These are phyloP conservation scores for Drosophila pachea DNA, from an alignment of 1,140 invertebrate species.

Conservation along the genomic window DNA sequence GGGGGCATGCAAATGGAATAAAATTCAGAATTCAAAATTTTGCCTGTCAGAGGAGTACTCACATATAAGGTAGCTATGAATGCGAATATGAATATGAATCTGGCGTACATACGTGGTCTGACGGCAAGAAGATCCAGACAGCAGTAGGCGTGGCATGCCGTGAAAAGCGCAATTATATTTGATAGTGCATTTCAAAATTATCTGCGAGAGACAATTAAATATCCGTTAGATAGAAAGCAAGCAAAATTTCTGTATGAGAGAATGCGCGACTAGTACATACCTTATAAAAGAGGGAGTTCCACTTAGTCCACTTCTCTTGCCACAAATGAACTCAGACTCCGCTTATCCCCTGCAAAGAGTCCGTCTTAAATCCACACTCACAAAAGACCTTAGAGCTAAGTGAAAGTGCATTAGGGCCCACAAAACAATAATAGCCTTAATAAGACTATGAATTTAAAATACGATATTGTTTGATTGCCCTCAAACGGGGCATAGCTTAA, in stretches of 20 bases:
- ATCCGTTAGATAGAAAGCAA: background rate
- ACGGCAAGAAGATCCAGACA: background rate
- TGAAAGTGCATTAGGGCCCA: slow-evolving; percentile 4
- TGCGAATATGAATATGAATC: slow-evolving; percentile 14
- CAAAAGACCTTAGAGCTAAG: background rate
- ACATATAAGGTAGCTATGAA: slow-evolving; percentile 2
- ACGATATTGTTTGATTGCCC: slow-evolving; percentile 13
- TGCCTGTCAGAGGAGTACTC: slow-evolving; percentile 15
- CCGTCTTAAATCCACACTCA: background rate
- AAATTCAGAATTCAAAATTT: background rate
- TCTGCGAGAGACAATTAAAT: background rate
- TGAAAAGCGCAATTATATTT: background rate
- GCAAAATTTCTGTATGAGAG: background rate
- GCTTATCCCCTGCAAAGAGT: background rate
- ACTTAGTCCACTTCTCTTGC: background rate
- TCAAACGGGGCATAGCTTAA: slow-evolving; percentile 6
- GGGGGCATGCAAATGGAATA: background rate
- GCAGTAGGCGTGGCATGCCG: slow-evolving; percentile 3
- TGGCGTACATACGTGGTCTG: background rate
- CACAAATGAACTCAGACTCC: background rate
- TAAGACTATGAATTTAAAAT: slow-evolving; percentile 18
- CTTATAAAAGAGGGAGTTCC: too few species aligned
- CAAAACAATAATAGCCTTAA: background rate
- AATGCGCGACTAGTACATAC: too few species aligned
- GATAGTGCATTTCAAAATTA: background rate